Percentiles rank a stretch among this genome's conserved stretches.
phyloP scores from a whole-genome alignment of 2,113 vertebrate species.

The Oreochromis tanganicae region DNA sequence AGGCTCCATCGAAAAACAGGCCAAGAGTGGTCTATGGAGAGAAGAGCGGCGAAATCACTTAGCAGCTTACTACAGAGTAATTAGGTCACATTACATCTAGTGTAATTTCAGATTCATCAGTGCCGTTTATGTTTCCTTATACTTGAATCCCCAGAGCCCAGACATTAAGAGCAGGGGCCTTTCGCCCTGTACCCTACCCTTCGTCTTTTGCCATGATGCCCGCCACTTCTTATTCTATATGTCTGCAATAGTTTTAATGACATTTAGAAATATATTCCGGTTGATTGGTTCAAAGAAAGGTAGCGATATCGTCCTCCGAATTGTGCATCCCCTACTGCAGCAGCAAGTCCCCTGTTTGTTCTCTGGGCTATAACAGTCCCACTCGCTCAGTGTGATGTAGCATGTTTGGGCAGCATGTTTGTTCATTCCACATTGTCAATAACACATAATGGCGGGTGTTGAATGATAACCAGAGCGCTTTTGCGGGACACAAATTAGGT shows the following conservation, averaged over 20 bases:
- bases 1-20: conserved; percentile 60
- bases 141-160: conserved; percentile 54
- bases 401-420: conserved; percentile 70
- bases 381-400: conserved; percentile 63
- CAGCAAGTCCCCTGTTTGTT: conserved; percentile 60
- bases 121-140: conserved; percentile 69
- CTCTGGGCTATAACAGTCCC: conserved; percentile 59
- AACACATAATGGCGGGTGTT: conserved; percentile 61
- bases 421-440: conserved; percentile 70
- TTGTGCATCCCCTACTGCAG: conserved; percentile 21
- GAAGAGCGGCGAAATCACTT: conserved; percentile 64
- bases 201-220: neutral
- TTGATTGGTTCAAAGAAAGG: conserved; percentile 44
- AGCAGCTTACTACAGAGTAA: conserved; percentile 71
- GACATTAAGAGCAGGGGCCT: conserved; percentile 50
- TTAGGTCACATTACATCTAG: conserved; percentile 75
- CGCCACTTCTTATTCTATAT: neutral
- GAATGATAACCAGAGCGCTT: conserved; percentile 64
- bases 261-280: conserved; percentile 38
- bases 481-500: conserved; percentile 31
- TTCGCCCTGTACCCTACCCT: conserved; percentile 22
- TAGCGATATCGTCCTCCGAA: conserved; percentile 33
- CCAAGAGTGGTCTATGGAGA: conserved; percentile 66
- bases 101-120: conserved; percentile 69
- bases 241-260: neutral